Conservation (phyloP, 2,113 vertebrate species). For the Larimichthys crocea region DNA sequence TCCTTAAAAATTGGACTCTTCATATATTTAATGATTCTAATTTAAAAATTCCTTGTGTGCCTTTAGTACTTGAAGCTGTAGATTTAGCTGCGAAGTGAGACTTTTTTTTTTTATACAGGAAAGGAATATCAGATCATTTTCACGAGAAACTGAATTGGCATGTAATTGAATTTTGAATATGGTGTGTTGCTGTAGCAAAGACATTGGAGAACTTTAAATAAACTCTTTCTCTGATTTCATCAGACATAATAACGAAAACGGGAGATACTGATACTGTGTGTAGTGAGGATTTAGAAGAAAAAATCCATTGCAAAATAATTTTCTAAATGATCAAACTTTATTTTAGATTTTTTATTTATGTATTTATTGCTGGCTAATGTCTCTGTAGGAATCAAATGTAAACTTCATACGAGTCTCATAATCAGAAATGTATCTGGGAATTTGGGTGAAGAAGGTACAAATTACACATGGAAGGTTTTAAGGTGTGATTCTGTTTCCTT, state of each 20-base stretch:
- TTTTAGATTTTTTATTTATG: background rate
- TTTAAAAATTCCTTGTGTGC: background rate
- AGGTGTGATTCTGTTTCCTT: background rate
- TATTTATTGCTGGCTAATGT: too few relatives aligned
- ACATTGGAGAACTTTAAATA: background rate
- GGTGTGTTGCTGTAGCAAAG: background rate
- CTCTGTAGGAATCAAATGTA: too few relatives aligned
- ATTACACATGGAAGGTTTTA: background rate
- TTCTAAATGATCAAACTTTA: background rate
- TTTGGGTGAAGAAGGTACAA: background rate
- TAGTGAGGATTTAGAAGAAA: background rate
- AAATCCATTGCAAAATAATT: background rate
- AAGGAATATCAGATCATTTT: background rate
- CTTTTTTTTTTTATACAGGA: background rate
- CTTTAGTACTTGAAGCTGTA: background rate
- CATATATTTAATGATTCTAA: background rate
- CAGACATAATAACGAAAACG: background rate
- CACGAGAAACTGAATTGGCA: background rate
- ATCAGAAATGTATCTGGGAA: background rate
- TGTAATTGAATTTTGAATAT: background rate
- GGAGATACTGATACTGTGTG: background rate
- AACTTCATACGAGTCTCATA: background rate
- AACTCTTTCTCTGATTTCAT: background rate
- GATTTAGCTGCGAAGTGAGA: background rate
- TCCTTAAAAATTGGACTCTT: background rate